phyloP scores from a whole-genome alignment of 2,888 invertebrate species.

The Drosophila melanocephala region DNA sequence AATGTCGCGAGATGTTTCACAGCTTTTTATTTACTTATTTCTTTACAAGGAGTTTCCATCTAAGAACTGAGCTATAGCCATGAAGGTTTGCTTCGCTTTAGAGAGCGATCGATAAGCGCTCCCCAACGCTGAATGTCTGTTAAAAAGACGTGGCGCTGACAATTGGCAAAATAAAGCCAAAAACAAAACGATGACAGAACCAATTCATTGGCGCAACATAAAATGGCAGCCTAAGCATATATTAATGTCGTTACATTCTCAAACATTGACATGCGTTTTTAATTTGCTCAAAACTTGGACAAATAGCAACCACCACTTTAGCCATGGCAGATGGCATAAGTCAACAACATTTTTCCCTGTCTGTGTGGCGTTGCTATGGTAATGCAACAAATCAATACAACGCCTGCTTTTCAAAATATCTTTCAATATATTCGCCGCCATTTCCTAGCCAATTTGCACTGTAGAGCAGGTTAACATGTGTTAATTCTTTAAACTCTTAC shows the following conservation, averaged over 20 bases:
- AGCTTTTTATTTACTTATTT: background rate
- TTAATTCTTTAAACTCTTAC: background rate
- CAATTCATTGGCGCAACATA: constrained; percentile 64
- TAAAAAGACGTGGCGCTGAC: constrained; percentile 33
- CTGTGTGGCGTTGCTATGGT: background rate
- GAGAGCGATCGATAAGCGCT: background rate
- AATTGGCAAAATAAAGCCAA: constrained; percentile 40
- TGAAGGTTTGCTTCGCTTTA: background rate
- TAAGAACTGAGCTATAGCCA: background rate
- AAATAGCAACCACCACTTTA: constrained; percentile 37
- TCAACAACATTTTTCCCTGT: constrained; percentile 3
- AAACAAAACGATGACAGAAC: constrained; percentile 54
- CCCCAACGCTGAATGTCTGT: background rate
- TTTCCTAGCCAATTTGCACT: background rate
- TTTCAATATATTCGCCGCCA: background rate
- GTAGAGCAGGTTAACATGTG: background rate
- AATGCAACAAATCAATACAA: background rate
- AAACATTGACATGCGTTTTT: constrained; percentile 51
- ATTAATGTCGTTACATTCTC: constrained; percentile 35
- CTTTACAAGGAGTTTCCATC: background rate
- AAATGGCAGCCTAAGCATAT: constrained; percentile 27
- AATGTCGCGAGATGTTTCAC: background rate
- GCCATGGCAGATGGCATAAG: constrained; percentile 19
- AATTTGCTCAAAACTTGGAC: constrained; percentile 39
- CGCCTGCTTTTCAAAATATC: background rate